Conservation (phyloP, 2,113 vertebrate species). For the Piaya cayana region DNA sequence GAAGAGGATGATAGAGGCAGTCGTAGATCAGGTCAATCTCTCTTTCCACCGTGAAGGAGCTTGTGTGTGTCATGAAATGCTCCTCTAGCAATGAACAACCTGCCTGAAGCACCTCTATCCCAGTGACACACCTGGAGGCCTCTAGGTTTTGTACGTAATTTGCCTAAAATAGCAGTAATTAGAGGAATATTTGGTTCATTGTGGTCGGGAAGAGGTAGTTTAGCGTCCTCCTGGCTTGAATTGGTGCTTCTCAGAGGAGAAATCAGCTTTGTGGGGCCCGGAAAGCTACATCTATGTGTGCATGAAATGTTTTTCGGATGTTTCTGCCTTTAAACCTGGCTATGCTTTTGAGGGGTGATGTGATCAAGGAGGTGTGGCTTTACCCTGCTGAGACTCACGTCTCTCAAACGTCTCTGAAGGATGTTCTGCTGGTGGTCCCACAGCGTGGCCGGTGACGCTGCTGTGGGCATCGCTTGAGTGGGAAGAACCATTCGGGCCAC, state of each 20-base stretch:
- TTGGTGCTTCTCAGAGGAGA: not conserved
- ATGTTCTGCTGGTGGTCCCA: no score
- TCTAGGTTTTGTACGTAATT: not conserved
- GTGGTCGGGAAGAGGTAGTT: not conserved
- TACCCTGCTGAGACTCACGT: accelerated
- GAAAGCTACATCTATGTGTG: accelerated
- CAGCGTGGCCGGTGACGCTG: not conserved
- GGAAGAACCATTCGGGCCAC: not conserved
- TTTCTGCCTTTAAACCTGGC: not conserved
- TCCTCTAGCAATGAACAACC: not conserved
- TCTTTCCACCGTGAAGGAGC: not conserved
- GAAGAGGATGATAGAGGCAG: not conserved
- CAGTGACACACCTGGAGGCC: accelerated
- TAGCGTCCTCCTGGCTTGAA: not conserved
- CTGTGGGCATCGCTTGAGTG: accelerated
- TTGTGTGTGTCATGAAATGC: not conserved
- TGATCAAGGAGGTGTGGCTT: not conserved
- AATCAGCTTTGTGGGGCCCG: not conserved
- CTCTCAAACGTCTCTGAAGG: accelerated
- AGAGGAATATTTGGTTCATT: accelerated
- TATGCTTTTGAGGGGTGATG: not conserved
- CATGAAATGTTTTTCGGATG: accelerated
- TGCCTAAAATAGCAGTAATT: not conserved
- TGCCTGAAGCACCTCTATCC: not conserved
- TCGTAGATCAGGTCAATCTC: not conserved